Evolutionary conservation across 2,113 vertebrate species (phyloP).

Genomic region (Helogale parvula): DNA sequence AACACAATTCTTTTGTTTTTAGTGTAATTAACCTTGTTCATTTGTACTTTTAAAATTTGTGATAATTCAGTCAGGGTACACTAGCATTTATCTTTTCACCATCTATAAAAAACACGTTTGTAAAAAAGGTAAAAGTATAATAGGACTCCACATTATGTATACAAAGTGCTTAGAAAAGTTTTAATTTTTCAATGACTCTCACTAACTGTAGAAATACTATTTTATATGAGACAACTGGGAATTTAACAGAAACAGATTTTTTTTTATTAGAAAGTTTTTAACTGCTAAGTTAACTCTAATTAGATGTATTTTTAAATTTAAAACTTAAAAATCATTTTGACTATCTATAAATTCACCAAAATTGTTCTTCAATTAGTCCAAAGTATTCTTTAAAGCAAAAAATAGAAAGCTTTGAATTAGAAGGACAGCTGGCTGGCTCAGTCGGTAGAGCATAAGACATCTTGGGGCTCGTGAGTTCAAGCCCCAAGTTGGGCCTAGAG

Average conservation of each 20-base stretch:
- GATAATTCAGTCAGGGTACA: background rate
- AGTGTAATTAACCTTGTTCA: background rate
- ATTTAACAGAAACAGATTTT: background rate
- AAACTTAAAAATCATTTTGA: background rate
- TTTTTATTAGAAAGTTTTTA: background rate
- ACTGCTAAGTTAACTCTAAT: background rate
- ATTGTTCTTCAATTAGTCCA: background rate
- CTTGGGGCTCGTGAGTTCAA: background rate
- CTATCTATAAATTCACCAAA: background rate
- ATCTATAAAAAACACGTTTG: background rate
- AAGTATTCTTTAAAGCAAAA: background rate
- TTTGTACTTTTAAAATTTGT: slow-evolving; percentile 20
- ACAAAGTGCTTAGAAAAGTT: background rate
- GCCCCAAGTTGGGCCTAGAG: background rate
- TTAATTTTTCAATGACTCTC: background rate
- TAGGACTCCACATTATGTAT: background rate
- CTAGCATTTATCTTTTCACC: background rate
- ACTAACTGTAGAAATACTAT: background rate
- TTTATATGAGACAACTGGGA: background rate
- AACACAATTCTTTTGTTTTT: background rate
- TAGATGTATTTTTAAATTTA: background rate
- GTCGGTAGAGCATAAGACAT: background rate
- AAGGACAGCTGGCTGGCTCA: background rate
- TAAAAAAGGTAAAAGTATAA: background rate
- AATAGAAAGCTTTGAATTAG: background rate